Conservation (phyloP, 2,888 invertebrate genomes). For the Heliconius charithonia region DNA sequence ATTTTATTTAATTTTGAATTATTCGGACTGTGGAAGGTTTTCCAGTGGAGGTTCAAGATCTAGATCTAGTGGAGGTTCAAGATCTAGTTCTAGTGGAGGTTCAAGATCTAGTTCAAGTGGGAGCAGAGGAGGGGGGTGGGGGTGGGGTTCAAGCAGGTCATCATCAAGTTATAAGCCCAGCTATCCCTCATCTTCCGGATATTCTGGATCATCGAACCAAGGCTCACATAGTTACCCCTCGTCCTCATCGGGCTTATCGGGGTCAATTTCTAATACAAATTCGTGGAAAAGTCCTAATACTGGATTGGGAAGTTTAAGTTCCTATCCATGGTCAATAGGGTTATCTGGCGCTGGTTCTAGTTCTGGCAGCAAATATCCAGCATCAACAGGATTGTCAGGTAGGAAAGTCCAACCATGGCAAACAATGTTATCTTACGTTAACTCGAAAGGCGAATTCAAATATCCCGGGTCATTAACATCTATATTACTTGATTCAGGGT, state of each 20-base stretch:
- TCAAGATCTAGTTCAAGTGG: conserved; percentile 40
- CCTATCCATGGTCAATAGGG: conserved; percentile 11
- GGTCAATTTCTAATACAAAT: conserved; percentile 24
- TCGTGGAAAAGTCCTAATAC: conserved; percentile 6
- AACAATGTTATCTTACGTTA: conserved; percentile 36
- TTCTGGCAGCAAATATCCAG: conserved; percentile 41
- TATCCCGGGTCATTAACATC: conserved; percentile 34
- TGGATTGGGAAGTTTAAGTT: conserved; percentile 27
- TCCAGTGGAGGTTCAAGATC: conserved; percentile 48
- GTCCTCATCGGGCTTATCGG: conserved; percentile 38
- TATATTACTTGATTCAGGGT: conserved; percentile 48
- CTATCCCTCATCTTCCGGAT: conserved; percentile 42
- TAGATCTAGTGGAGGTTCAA: conserved; percentile 39
- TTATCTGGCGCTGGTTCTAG: conserved; percentile 28
- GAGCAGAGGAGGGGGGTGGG: conserved; percentile 23
- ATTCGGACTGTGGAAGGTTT: conserved; percentile 56
- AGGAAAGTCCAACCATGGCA: conserved; percentile 41
- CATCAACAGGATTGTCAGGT: conserved; percentile 42
- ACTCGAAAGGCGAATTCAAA: conserved; percentile 28
- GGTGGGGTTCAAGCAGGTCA: conserved; percentile 38
- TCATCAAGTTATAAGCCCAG: conserved; percentile 40
- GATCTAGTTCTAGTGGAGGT: neutral
- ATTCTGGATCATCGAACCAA: conserved; percentile 24
- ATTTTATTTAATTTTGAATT: conserved; percentile 54
- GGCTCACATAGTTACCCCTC: conserved; percentile 39